phyloP scores from a whole-genome alignment of 30 jellyfish, hydroid and myxozoan genomes.

The Rhopilema esculentum region DNA sequence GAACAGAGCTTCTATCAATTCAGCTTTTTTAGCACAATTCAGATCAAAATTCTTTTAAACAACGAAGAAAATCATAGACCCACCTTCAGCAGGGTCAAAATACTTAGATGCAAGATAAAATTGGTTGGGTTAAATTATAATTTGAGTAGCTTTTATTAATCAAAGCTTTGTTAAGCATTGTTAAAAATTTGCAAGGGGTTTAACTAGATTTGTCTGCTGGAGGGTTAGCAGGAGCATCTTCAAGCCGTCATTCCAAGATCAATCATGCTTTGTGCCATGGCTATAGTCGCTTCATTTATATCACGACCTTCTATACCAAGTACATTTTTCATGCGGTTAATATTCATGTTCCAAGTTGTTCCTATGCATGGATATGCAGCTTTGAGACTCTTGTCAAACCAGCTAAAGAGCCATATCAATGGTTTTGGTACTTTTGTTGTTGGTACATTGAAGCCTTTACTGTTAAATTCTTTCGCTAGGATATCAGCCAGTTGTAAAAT shows the following conservation, averaged over 20 bases:
- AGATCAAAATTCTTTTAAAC: too few relatives aligned
- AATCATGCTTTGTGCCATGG: constrained; percentile 57
- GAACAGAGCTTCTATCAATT: too few relatives aligned
- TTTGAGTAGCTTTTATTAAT: too few relatives aligned
- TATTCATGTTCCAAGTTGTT: background rate
- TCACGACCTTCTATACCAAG: constrained; percentile 27
- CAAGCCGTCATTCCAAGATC: constrained; percentile 53
- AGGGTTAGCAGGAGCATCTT: too few relatives aligned
- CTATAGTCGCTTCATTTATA: constrained; percentile 12
- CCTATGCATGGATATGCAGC: constrained; percentile 42
- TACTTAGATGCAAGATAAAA: too few relatives aligned
- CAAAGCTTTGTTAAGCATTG: too few relatives aligned
- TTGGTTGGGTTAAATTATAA: too few relatives aligned
- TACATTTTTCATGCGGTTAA: constrained; percentile 38
- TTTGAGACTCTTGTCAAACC: constrained; percentile 30
- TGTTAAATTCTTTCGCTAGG: constrained; percentile 44
- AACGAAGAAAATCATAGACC: too few relatives aligned
- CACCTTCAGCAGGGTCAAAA: too few relatives aligned
- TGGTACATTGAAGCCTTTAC: constrained; percentile 61
- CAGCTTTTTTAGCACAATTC: too few relatives aligned
- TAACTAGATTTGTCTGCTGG: too few relatives aligned
- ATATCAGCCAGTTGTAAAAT: constrained; percentile 8
- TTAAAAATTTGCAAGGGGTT: too few relatives aligned
- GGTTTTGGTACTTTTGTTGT: constrained; percentile 50
- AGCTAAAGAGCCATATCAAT: constrained; percentile 48